A percentile compares a stretch with the other conserved stretches of the same genome.
Evolutionary conservation across 2,888 invertebrate species (phyloP).

Genomic region (Callinectes sapidus): DNA sequence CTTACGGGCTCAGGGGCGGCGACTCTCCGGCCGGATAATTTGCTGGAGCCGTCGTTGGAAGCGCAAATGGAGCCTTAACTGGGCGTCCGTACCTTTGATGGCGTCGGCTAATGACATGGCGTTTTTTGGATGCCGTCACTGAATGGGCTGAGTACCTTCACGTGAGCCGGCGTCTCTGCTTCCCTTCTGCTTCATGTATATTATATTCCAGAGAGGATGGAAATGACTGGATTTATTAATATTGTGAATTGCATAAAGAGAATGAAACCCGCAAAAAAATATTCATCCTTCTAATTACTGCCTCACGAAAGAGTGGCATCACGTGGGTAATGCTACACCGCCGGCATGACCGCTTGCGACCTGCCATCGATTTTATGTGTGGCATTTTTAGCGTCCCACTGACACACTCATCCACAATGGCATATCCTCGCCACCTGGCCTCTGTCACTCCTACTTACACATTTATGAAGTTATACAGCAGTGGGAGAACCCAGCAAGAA

Average conservation of each 20-base stretch:
- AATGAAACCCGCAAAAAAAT: not conserved
- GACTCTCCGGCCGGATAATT: slow-evolving; percentile 33
- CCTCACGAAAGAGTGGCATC: not conserved
- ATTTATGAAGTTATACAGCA: not conserved
- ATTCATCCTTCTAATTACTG: not conserved
- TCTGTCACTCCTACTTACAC: not conserved
- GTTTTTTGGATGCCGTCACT: slow-evolving; percentile 45
- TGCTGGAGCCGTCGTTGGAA: slow-evolving; percentile 36
- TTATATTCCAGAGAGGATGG: not conserved
- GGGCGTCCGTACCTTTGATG: slow-evolving; percentile 32
- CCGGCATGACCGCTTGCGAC: slow-evolving; percentile 24
- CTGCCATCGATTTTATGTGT: slow-evolving; percentile 31
- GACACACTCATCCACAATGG: slow-evolving; percentile 10
- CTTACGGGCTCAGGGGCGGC: not conserved
- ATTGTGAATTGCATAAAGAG: not conserved
- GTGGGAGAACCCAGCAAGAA: not conserved
- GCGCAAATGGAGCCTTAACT: slow-evolving; percentile 47
- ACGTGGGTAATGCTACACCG: not conserved
- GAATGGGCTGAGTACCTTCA: slow-evolving; percentile 8
- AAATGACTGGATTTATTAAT: not conserved
- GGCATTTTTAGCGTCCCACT: slow-evolving; percentile 32
- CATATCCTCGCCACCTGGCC: not conserved
- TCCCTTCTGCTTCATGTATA: not conserved
- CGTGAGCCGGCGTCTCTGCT: not conserved
- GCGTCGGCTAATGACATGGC: slow-evolving; percentile 45